A percentile compares a stretch with the other conserved stretches of the same genome.
Evolutionary conservation across 2,113 vertebrate genomes (phyloP).

Genomic region (Pogona vitticeps): DNA sequence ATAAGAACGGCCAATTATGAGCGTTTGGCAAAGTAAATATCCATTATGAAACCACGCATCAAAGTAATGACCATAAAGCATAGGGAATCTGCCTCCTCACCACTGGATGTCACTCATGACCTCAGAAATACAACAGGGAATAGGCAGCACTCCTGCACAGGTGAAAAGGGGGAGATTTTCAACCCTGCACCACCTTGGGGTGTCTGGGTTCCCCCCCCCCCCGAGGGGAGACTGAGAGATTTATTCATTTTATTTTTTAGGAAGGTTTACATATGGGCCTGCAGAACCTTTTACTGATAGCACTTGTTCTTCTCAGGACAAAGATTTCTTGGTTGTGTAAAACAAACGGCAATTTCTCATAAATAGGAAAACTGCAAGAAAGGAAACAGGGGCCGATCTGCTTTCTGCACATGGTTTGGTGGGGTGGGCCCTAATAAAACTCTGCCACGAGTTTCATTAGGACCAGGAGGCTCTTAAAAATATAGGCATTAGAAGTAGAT

Average conservation of each 20-base stretch:
- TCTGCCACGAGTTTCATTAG: background rate
- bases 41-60: background rate
- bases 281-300: background rate
- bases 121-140: constrained; percentile 63
- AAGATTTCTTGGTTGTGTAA: background rate
- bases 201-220: no score
- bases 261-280: background rate
- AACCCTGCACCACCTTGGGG: background rate
- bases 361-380: background rate
- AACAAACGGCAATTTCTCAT: background rate
- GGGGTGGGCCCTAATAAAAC: background rate
- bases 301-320: background rate
- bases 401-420: background rate
- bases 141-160: constrained; percentile 18
- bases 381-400: background rate
- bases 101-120: constrained; percentile 76
- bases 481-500: background rate
- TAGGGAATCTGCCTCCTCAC: constrained; percentile 55
- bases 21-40: background rate
- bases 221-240: background rate
- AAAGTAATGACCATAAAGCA: constrained; percentile 28
- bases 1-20: constrained; percentile 1
- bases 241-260: no score
- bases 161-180: constrained; percentile 23
- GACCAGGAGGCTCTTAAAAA: background rate